Evolutionary conservation across 2,113 vertebrate genomes (phyloP).

Genomic region (Morphnarchus princeps): DNA sequence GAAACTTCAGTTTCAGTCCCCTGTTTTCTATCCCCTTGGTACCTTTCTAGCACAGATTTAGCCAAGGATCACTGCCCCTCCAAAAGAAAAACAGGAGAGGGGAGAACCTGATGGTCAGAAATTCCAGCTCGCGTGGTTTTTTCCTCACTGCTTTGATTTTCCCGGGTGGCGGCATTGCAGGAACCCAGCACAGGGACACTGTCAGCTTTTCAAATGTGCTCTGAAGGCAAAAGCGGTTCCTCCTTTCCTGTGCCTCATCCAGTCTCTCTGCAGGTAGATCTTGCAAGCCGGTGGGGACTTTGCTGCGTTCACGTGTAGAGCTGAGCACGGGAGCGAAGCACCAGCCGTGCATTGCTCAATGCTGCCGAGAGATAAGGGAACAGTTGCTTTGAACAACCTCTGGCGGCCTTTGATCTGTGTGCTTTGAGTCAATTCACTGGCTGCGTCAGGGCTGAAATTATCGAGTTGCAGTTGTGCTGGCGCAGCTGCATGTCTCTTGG

Average conservation of each 20-base stretch:
- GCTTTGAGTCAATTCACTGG: background rate
- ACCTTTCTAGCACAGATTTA: background rate
- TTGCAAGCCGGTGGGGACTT: background rate
- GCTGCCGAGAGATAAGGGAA: background rate
- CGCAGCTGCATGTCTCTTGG: background rate
- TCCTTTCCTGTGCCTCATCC: background rate
- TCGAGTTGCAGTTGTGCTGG: background rate
- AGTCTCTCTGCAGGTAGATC: background rate
- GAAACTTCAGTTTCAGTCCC: background rate
- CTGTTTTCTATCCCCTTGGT: background rate
- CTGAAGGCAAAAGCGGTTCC: background rate
- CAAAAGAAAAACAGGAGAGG: background rate
- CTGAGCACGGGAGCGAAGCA: background rate
- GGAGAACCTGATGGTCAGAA: background rate
- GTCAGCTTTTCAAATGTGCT: background rate
- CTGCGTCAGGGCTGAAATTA: background rate
- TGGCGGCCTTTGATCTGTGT: background rate
- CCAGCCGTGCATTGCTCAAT: background rate
- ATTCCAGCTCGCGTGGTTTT: accelerated
- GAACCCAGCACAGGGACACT: background rate
- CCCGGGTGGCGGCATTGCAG: background rate
- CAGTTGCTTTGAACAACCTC: background rate
- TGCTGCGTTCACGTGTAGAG: background rate
- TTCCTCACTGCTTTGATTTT: background rate
- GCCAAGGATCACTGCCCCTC: background rate